phyloP scores from a whole-genome alignment of 2,113 vertebrate species.

The Forbesichthys agassizii region DNA sequence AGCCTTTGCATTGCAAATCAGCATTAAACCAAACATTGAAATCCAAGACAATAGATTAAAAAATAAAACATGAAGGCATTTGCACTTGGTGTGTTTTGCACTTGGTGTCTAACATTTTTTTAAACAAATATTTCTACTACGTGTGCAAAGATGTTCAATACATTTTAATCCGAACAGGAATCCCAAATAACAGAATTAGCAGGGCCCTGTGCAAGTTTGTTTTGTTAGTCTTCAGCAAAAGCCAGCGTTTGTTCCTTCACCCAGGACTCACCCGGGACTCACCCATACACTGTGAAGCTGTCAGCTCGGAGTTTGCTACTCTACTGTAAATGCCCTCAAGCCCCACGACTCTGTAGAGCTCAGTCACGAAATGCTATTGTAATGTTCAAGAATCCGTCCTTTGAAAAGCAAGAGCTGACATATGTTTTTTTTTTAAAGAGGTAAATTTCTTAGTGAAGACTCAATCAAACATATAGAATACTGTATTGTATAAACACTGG shows the following conservation, averaged over 20 bases:
- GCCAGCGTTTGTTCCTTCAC: not conserved
- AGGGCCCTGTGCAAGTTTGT: conserved; percentile 14
- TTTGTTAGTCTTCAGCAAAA: conserved; percentile 1
- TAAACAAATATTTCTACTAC: no score
- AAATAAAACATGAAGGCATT: no score
- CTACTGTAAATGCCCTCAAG: conserved; percentile 12
- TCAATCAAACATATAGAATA: not conserved
- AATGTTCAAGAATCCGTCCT: conserved; percentile 8
- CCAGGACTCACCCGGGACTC: not conserved
- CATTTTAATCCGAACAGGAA: no score
- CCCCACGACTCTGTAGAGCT: conserved; percentile 23
- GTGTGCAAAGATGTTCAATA: no score
- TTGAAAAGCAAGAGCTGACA: conserved; percentile 20
- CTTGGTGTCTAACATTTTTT: no score
- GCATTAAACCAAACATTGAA: no score
- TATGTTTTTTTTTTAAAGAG: conserved; percentile 28
- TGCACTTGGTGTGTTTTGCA: no score
- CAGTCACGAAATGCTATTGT: not conserved
- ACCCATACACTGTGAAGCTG: conserved; percentile 11
- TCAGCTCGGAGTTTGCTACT: not conserved
- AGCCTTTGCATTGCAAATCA: no score
- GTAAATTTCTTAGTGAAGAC: not conserved
- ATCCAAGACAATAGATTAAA: no score
- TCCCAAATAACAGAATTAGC: no score
- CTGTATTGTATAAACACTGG: no score